phyloP scores from a whole-genome alignment of 2,888 invertebrate genomes.

The Calameuta filiformis region DNA sequence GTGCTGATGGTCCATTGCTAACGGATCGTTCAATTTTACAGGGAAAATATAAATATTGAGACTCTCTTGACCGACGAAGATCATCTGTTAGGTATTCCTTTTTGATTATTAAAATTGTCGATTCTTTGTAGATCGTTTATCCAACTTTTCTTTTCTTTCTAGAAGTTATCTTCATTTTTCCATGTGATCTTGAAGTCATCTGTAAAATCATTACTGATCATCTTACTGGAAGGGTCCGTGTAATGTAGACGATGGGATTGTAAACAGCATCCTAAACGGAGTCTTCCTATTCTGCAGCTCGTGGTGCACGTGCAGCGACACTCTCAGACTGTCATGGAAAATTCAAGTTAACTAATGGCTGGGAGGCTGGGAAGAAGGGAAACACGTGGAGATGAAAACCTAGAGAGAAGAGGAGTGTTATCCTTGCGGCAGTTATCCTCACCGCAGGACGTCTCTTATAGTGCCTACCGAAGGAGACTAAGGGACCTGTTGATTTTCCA shows the following conservation, averaged over 20 bases:
- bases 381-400: conserved; percentile 15
- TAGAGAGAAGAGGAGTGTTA: background rate
- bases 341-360: background rate
- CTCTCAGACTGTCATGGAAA: background rate
- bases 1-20: background rate
- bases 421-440: conserved; percentile 29
- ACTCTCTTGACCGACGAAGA: background rate
- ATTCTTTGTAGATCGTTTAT: background rate
- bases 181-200: background rate
- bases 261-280: background rate
- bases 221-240: background rate
- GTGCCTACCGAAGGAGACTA: conserved; percentile 15
- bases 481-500: conserved; percentile 34
- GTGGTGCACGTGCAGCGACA: background rate
- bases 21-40: background rate
- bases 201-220: background rate
- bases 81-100: background rate
- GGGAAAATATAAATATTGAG: background rate
- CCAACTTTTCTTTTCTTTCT: no score
- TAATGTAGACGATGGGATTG: background rate
- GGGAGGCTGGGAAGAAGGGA: conserved; percentile 6
- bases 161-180: no score
- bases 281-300: background rate
- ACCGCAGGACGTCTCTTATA: conserved; percentile 29
- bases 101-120: background rate